A percentile compares a stretch with the other conserved stretches of the same genome.
These are phyloP conservation scores for Pantherophis vulpinus DNA, from an alignment of 2,797 vertebrate species.

Conservation along the genomic window DNA sequence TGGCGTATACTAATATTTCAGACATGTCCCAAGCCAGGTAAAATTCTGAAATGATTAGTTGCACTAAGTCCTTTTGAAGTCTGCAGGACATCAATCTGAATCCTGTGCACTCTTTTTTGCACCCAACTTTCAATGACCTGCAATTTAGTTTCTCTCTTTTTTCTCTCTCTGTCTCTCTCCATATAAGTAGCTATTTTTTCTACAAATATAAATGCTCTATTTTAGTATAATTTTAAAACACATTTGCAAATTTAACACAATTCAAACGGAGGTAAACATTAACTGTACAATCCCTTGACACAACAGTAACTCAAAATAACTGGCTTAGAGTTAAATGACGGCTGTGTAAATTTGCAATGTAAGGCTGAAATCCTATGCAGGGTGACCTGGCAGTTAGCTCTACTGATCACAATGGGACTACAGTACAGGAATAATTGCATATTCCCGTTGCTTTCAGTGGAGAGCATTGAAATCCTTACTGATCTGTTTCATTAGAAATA, in stretches of 20 bases:
- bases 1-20: neutral
- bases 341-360: neutral
- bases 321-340: neutral
- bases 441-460: neutral
- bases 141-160: neutral
- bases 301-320: neutral
- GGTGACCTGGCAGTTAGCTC: neutral
- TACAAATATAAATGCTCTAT: constrained; percentile 53
- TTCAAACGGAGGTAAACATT: neutral
- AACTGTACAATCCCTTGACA: neutral
- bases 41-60: neutral
- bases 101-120: neutral
- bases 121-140: neutral
- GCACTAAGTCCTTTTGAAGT: neutral
- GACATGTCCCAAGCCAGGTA: neutral
- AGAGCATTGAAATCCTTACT: neutral
- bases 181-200: constrained; percentile 31
- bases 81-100: neutral
- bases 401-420: neutral
- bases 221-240: neutral
- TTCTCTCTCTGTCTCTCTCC: too few relatives aligned
- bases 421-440: neutral
- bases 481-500: neutral
- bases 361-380: neutral
- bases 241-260: neutral